Evolutionary conservation across 1,140 invertebrate genomes (phyloP).

Genomic region (Ceratosolen fusciceps): DNA sequence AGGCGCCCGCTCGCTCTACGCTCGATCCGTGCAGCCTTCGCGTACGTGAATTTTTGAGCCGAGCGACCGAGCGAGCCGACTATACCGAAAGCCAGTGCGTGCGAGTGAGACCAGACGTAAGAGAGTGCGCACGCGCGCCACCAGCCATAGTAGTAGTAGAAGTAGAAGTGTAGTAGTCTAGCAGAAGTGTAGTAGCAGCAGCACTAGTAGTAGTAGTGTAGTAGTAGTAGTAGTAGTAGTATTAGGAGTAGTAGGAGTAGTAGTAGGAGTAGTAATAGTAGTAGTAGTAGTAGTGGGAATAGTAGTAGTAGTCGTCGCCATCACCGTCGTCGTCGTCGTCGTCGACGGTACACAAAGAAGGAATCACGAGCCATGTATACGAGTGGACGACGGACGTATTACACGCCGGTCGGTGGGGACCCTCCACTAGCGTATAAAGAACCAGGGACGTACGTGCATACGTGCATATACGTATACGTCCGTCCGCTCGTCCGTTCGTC

Average conservation of each 20-base stretch:
- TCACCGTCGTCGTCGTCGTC: no score
- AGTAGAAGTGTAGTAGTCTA: no score
- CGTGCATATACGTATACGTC: background rate
- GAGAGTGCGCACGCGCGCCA: background rate
- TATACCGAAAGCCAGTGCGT: background rate
- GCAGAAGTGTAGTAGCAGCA: no score
- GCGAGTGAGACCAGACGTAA: background rate
- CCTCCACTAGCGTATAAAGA: background rate
- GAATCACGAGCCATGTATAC: background rate
- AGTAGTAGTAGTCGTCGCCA: no score
- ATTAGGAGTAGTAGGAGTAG: no score
- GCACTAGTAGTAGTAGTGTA: no score
- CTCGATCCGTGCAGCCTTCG: constrained; percentile 18
- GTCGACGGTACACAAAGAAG: constrained; percentile 11
- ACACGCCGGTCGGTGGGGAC: background rate
- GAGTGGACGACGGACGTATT: background rate
- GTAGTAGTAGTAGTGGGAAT: no score
- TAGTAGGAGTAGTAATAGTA: no score
- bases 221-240: no score
- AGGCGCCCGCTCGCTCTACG: background rate
- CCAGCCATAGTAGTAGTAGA: background rate
- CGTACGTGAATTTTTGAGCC: constrained; percentile 6
- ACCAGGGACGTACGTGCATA: background rate
- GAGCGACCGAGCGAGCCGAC: background rate
- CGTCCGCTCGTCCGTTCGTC: no score